phyloP scores from a whole-genome alignment of 2,797 vertebrate genomes.

The Galaxias olidus region DNA sequence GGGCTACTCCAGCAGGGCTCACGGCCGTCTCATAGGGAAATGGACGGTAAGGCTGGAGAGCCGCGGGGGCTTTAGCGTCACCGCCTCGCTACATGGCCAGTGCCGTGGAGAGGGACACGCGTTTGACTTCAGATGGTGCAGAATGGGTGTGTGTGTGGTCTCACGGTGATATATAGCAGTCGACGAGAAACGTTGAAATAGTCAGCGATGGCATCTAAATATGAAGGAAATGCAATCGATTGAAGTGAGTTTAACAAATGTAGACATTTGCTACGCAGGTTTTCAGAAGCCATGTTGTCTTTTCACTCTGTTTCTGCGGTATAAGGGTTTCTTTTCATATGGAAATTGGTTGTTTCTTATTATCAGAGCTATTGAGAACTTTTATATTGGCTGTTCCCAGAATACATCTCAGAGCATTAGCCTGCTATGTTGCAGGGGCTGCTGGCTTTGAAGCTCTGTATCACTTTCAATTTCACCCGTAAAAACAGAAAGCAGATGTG shows the following conservation, averaged over 20 bases:
- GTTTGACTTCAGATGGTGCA: neutral
- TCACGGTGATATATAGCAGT: too few species aligned
- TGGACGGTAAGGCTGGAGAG: slow-evolving; percentile 46
- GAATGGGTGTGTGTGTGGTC: too few species aligned
- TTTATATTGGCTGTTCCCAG: slow-evolving; percentile 1
- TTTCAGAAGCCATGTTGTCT: neutral
- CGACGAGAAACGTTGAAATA: too few species aligned
- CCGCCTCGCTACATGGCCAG: slow-evolving; percentile 25
- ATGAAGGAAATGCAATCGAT: too few species aligned
- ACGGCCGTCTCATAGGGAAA: slow-evolving; percentile 61
- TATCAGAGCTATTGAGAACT: slow-evolving; percentile 7
- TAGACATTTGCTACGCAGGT: too few species aligned
- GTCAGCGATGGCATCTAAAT: too few species aligned
- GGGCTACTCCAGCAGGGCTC: slow-evolving; percentile 61
- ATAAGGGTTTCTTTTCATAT: too few species aligned
- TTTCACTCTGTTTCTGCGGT: neutral
- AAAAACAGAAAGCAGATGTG: slow-evolving; percentile 27
- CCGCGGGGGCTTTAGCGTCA: slow-evolving; percentile 33
- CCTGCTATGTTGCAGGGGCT: slow-evolving; percentile 8
- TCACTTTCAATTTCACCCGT: slow-evolving; percentile 17
- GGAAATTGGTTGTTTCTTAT: slow-evolving; percentile 1
- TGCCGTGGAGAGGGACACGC: slow-evolving; percentile 8
- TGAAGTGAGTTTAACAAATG: too few species aligned
- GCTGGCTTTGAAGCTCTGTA: slow-evolving; percentile 18
- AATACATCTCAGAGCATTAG: slow-evolving; percentile 11